A percentile compares a stretch with the other conserved stretches of the same genome.
Conservation (phyloP, 92 coral and sea anemone genomes). For the Zoanthus sociatus region DNA sequence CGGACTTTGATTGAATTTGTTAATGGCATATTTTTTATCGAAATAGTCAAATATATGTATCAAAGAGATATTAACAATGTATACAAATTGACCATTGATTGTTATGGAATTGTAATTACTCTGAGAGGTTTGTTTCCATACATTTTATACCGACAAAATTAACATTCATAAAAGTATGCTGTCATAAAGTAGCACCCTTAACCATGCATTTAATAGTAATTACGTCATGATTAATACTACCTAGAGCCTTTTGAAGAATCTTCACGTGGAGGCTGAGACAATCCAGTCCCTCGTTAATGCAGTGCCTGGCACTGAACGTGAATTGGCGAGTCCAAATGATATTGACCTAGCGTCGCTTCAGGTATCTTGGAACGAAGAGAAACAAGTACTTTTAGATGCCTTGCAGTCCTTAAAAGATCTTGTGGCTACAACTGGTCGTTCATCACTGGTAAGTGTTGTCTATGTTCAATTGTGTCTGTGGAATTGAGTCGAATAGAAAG, state of each 20-base stretch:
- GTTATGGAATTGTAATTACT: no score
- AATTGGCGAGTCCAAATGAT: slow-evolving; percentile 47
- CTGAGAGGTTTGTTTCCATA: no score
- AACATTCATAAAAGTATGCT: no score
- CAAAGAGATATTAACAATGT: no score
- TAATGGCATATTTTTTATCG: background rate
- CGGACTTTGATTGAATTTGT: background rate
- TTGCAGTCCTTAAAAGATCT: slow-evolving; percentile 80
- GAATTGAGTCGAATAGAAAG: background rate
- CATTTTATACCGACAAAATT: no score
- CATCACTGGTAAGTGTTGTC: slow-evolving; percentile 68
- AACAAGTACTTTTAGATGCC: slow-evolving; percentile 83
- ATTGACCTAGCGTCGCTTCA: slow-evolving; percentile 72
- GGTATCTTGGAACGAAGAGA: slow-evolving; percentile 92
- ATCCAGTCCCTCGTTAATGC: slow-evolving; percentile 85
- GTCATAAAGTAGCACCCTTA: no score
- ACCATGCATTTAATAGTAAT: background rate
- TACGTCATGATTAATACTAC: background rate
- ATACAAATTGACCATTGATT: no score
- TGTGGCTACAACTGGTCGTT: slow-evolving; percentile 73
- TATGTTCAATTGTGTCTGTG: background rate
- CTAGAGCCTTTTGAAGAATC: slow-evolving; percentile 83
- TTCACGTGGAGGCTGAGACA: slow-evolving; percentile 90
- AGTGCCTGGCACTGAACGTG: slow-evolving; percentile 71
- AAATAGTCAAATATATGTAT: no score